Evolutionary conservation across 1,140 invertebrate species (phyloP), one percentile per base, ranked within the genome.

Genomic region (Conopomorpha cramerella): DNA sequence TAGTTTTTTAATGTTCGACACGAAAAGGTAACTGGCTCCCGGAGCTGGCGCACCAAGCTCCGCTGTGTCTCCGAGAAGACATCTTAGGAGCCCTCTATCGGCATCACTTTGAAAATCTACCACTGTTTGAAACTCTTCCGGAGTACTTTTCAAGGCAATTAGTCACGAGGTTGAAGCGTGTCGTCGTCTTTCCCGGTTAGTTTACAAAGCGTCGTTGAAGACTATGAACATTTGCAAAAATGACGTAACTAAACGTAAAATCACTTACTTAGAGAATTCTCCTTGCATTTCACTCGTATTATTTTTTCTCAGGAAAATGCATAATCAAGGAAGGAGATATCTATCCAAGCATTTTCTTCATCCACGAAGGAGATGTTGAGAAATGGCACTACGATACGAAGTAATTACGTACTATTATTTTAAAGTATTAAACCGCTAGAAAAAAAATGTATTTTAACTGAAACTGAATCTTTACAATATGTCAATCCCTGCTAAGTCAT

Each of bases 351-450:
- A 31, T 31, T 13, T 16, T 16, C 30, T 31, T 31, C 11, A 31
- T 31, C 6, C 30, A 31, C 11, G 30, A 31, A 31, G 30, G 30
- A 14, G 30, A 31, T 16, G 30, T 31, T 14, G 30, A 31, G 34
- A 67, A 65, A 42, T 65, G 63, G 61, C 45, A 38, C 26, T 53
- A 47, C n/a, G 52, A 58, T 42, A 43, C 47, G 16, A 53, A 41
- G 61, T 63, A 45, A 35, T n/a, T n/a, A 8, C 11, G 11, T 16
- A 33, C 7, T 25, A 18, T 17, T 1, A n/a, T 30, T 16, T 16
- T 3, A n/a, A n/a, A 16, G 14, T 31, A 8, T 16, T 4, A 16
- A n/a, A 16, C 3, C 4, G 12, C 13, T 14, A 16, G 30, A n/a
- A 16, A 31, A 31, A 16, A 10, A 16, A 17, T 2, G 18, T 17